Percentiles rank a stretch among this genome's conserved stretches.
phyloP scores from a whole-genome alignment of 1,140 invertebrate species.

The Maniola jurtina region DNA sequence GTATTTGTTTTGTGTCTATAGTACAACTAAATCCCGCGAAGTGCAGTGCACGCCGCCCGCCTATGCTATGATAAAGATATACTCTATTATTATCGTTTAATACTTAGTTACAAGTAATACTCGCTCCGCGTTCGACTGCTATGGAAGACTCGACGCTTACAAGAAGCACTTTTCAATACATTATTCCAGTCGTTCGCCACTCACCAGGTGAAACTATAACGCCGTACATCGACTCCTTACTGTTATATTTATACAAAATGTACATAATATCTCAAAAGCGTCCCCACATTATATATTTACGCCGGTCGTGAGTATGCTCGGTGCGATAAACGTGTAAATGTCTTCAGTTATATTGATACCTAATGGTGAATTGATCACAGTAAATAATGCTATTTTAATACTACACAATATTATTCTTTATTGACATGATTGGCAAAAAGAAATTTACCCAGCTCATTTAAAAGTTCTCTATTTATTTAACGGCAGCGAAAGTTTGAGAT shows the following conservation, averaged over 20 bases:
- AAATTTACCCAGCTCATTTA: no score
- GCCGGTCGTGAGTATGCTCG: conserved; percentile 40
- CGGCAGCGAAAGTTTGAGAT: neutral
- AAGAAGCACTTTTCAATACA: conserved; percentile 71
- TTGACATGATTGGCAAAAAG: no score
- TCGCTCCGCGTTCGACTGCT: conserved; percentile 67
- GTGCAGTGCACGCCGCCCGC: conserved; percentile 38
- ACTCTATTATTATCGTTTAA: conserved; percentile 77
- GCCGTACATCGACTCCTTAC: conserved; percentile 66
- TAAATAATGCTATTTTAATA: neutral
- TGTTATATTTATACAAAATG: conserved; percentile 75
- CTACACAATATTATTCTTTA: neutral
- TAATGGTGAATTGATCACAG: conserved; percentile 3
- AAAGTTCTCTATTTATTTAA: neutral
- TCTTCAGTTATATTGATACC: conserved; percentile 4
- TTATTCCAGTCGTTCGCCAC: conserved; percentile 64
- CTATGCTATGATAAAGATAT: conserved; percentile 67
- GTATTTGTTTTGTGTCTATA: conserved; percentile 75
- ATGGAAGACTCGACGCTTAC: conserved; percentile 77
- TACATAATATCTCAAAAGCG: conserved; percentile 74
- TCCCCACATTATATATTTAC: conserved; percentile 50
- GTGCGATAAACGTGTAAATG: conserved; percentile 1
- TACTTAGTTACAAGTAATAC: conserved; percentile 74
- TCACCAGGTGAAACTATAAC: conserved; percentile 63
- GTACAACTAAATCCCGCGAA: conserved; percentile 52